Percentiles rank a stretch among this genome's conserved stretches.
Evolutionary conservation across 2,113 vertebrate genomes (phyloP).

Genomic region (Nerophis lumbriciformis): DNA sequence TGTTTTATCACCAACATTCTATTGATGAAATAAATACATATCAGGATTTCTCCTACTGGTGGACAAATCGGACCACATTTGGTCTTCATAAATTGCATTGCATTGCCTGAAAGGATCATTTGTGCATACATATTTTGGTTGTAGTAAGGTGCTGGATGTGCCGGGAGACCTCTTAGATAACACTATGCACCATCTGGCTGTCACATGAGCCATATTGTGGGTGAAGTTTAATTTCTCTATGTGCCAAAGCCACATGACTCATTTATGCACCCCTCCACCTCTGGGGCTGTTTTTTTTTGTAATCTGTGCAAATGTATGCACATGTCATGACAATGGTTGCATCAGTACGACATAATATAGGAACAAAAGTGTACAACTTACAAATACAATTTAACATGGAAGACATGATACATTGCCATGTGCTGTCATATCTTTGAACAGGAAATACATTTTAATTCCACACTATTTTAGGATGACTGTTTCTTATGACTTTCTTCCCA

Average conservation of each 20-base stretch:
- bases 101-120: background rate
- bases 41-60: no score
- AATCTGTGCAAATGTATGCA: no score
- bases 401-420: no score
- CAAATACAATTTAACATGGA: no score
- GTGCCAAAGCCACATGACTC: constrained; percentile 52
- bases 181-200: constrained; percentile 29
- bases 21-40: background rate
- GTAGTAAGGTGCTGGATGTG: constrained; percentile 1
- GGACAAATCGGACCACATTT: background rate
- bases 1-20: background rate
- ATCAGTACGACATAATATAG: no score
- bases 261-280: constrained; percentile 7
- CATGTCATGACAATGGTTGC: no score
- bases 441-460: no score
- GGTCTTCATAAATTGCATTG: background rate
- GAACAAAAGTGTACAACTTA: no score
- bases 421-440: no score
- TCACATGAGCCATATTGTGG: constrained; percentile 25
- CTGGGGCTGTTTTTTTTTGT: no score
- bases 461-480: no score
- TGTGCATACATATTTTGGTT: background rate
- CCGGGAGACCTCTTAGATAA: constrained; percentile 34
- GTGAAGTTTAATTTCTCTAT: constrained; percentile 32
- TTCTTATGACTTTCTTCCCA: no score